These are phyloP conservation scores for Gallinago stenura DNA, from an alignment of 2,797 vertebrate genomes.

Conservation along the genomic window DNA sequence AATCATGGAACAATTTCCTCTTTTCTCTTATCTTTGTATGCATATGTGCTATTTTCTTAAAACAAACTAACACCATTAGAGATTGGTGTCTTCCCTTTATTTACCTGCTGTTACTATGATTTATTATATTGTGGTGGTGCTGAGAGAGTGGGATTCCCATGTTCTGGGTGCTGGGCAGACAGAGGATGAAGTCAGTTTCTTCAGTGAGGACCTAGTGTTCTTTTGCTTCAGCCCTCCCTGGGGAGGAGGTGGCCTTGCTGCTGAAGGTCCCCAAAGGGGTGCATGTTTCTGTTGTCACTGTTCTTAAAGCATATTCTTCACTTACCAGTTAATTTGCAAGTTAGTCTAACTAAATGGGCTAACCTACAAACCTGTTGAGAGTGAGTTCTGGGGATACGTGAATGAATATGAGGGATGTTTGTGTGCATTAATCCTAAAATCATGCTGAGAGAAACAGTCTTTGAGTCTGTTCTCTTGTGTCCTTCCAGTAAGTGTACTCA, in stretches of 20 bases:
- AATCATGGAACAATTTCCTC: background rate
- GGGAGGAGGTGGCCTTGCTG: background rate
- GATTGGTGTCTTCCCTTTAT: background rate
- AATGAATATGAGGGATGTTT: background rate
- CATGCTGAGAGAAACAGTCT: background rate
- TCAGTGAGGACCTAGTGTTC: background rate
- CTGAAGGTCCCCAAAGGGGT: background rate
- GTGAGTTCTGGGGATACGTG: background rate
- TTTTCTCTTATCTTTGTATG: background rate
- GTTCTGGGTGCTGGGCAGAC: background rate
- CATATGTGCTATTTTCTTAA: background rate
- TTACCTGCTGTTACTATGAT: rapidly evolving
- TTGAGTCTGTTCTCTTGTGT: background rate
- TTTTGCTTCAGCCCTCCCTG: background rate
- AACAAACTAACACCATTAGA: background rate
- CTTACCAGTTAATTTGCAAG: background rate
- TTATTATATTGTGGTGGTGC: background rate
- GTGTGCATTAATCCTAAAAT: background rate
- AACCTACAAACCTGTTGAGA: background rate
- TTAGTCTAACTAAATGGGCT: background rate
- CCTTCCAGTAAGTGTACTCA: background rate
- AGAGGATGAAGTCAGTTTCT: background rate
- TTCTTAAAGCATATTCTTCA: background rate
- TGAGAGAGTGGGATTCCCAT: background rate
- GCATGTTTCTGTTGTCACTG: background rate